Base-by-base conservation (phyloP, 2,888 invertebrate species). In the Dorcus parallelipipedus region DNA sequence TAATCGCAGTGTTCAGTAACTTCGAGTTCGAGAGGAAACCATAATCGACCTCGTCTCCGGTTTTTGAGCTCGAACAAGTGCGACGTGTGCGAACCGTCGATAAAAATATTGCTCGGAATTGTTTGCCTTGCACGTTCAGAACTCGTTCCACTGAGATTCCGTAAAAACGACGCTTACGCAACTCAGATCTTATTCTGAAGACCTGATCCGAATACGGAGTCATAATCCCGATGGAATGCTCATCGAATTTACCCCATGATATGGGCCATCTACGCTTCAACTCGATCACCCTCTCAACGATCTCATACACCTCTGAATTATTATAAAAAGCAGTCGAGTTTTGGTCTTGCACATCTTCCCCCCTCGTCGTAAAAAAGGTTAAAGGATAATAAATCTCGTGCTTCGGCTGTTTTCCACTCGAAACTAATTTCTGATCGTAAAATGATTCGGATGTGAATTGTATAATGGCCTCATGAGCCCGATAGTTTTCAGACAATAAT, bases 101-200 rank as follows among this genome's bases (percentile, higher is more conserved):
- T 58, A 93, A 79, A 70, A 93, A 88, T 50, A 93, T 86, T 1
- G 88, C 91, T 7, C 91, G 82, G 73, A 92, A 93, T 77, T 93
- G 92, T 72, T 93, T 93, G 72, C 93, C 93, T 79, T 93, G 93
- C 0, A 92, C 91, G 76, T 93, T 93, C 9, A 91, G 80, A 3
- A 93, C 91, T 58, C 92, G 80, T 72, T 93, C 93, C 2, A 93
- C 93, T 9, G 90, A 89, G 47, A 93, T 88, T 57, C 87, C 87
- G 63, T 84, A 84, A 77, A 93, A 82, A 38, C 87, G 82, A 4
- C 87, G 82, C 71, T 90, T 90, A 26, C 91, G 80, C 54, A 93
- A 76, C 69, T 91, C 91, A 33, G 85, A 84, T 58, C 93, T 83
- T 62, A 93, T 91, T 62, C 89, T 82, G 66, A 86, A 84, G 10